Percentiles rank a stretch among this genome's conserved stretches.
Conservation (phyloP, 2,888 invertebrate species). For the Spilosoma lubricipeda region DNA sequence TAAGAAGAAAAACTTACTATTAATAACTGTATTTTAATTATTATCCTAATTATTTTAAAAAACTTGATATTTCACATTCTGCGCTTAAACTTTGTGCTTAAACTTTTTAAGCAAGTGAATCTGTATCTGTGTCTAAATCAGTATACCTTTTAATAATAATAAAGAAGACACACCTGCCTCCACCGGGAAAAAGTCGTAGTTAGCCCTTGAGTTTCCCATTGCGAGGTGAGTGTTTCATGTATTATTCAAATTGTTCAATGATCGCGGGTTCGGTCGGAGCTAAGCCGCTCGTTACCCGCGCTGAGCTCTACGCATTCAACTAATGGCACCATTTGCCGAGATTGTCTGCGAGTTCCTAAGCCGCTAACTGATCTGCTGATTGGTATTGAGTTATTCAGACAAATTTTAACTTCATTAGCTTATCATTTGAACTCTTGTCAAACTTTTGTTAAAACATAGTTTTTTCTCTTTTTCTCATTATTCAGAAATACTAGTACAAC, state of each 20-base stretch:
- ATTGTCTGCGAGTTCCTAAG: conserved; percentile 64
- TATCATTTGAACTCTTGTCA: conserved; percentile 25
- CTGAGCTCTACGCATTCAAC: conserved; percentile 63
- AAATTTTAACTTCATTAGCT: conserved; percentile 24
- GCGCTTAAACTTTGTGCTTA: not conserved
- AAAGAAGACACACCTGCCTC: conserved; percentile 7
- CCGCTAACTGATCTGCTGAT: conserved; percentile 58
- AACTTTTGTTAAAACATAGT: not conserved
- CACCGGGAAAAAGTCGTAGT: conserved; percentile 19
- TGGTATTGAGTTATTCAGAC: conserved; percentile 53
- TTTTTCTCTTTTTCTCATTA: not conserved
- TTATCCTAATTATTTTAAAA: not conserved
- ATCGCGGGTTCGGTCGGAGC: conserved; percentile 55
- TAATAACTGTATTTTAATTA: not conserved
- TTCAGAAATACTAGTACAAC: not conserved
- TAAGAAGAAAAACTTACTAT: not conserved
- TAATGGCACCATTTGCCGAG: conserved; percentile 76
- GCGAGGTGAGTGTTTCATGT: conserved; percentile 68
- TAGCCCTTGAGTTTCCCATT: conserved; percentile 21
- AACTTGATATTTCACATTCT: no score
- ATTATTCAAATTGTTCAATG: conserved; percentile 79
- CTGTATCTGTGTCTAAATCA: not conserved
- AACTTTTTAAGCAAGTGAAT: not conserved
- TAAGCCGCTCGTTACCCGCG: conserved; percentile 63
- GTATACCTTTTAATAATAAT: not conserved